phyloP scores from a whole-genome alignment of 1,140 invertebrate genomes.

The Pachyrhynchus sulphureomaculatus region DNA sequence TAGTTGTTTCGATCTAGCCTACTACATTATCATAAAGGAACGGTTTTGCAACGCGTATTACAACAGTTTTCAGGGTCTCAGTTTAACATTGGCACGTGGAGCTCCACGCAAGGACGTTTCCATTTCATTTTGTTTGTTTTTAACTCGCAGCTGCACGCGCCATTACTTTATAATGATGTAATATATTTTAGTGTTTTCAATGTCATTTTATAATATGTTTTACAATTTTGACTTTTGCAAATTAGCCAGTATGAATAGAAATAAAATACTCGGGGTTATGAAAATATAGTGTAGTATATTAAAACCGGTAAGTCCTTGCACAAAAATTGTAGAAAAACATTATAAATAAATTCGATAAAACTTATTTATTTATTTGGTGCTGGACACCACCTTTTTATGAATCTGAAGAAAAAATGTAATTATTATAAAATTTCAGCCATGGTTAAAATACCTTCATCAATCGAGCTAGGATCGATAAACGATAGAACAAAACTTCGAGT shows the following conservation, averaged over 20 bases:
- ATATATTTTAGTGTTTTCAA: slow-evolving; percentile 1
- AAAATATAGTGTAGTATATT: no score
- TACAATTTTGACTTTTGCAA: background rate
- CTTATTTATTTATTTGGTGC: no score
- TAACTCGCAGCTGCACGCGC: background rate
- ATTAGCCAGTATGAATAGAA: background rate
- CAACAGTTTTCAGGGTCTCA: slow-evolving; percentile 1
- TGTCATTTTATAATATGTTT: background rate
- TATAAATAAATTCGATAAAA: no score
- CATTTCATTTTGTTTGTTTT: background rate
- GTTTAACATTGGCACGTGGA: slow-evolving; percentile 3
- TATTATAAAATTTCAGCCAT: no score
- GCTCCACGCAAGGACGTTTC: background rate
- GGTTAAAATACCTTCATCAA: no score
- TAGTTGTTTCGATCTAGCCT: background rate
- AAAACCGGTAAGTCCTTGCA: no score
- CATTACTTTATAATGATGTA: background rate
- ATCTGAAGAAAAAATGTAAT: no score
- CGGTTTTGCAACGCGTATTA: background rate
- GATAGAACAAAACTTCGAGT: no score
- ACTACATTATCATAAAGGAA: background rate
- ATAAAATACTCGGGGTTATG: no score
- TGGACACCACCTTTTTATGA: no score
- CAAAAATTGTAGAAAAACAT: no score
- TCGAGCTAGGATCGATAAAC: no score